Percentiles rank a stretch among this genome's conserved stretches.
These are phyloP conservation scores for Chloroceryle amazona DNA, from an alignment of 2,797 vertebrate genomes.

Conservation along the genomic window DNA sequence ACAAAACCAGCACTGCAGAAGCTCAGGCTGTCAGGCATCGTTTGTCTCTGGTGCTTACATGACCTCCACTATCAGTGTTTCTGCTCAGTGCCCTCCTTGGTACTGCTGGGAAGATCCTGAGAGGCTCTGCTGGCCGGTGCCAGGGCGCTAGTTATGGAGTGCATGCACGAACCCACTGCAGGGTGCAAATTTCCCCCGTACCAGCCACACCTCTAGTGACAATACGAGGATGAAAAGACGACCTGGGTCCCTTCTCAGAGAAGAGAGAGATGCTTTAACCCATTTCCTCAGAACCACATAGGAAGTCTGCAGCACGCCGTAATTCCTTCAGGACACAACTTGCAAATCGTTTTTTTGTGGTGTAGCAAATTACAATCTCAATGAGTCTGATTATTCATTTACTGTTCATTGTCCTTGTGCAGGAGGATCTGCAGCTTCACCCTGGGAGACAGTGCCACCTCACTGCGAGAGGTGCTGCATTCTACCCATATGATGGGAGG, in stretches of 20 bases:
- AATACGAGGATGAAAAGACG: background rate
- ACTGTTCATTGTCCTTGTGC: background rate
- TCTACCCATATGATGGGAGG: background rate
- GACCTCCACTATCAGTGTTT: background rate
- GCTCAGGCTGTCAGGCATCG: constrained; percentile 5
- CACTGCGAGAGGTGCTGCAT: background rate
- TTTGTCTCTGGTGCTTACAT: background rate
- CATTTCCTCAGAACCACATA: background rate
- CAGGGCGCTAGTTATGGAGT: fast-evolving
- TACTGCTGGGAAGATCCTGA: background rate
- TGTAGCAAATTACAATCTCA: background rate
- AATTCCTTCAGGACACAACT: background rate
- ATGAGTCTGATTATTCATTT: background rate
- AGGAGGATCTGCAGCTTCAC: background rate
- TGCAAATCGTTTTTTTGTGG: background rate
- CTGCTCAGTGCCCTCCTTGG: background rate
- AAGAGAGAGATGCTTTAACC: background rate
- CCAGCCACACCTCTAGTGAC: background rate
- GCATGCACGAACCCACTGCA: background rate
- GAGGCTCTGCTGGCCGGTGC: background rate
- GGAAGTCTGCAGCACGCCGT: background rate
- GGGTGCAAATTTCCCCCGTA: background rate
- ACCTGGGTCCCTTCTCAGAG: background rate
- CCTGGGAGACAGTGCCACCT: background rate
- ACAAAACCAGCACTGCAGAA: constrained; percentile 17